Conservation (phyloP, 2,888 invertebrate genomes). For the Philaethria dido region DNA sequence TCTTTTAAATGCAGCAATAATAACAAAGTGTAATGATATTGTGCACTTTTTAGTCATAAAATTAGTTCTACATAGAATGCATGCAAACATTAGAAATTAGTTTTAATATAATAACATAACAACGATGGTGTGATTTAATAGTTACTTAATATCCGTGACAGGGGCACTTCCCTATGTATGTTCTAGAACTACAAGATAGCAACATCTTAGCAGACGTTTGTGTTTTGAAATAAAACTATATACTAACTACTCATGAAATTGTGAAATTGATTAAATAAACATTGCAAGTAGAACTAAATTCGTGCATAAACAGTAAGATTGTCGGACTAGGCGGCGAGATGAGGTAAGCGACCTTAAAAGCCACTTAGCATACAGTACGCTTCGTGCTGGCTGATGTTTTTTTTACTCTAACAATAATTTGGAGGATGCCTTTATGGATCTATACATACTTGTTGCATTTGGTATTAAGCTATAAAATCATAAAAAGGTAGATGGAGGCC, state of each 20-base stretch:
- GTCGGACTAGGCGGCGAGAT: constrained; percentile 63
- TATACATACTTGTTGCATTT: constrained; percentile 17
- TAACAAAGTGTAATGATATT: too few relatives aligned
- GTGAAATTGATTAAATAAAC: constrained; percentile 60
- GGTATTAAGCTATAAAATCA: neutral
- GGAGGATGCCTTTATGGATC: constrained; percentile 43
- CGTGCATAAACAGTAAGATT: constrained; percentile 64
- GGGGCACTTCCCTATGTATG: neutral
- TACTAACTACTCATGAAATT: constrained; percentile 7
- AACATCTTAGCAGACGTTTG: neutral
- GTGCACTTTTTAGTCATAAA: too few relatives aligned
- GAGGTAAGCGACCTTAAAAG: constrained; percentile 82
- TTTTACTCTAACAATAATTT: constrained; percentile 74
- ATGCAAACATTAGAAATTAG: too few relatives aligned
- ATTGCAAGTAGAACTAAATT: constrained; percentile 59
- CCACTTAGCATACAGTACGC: constrained; percentile 74
- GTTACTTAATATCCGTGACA: neutral
- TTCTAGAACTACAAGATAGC: neutral
- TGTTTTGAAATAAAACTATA: constrained; percentile 17
- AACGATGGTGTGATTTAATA: neutral
- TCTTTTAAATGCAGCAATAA: too few relatives aligned
- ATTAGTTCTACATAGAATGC: too few relatives aligned
- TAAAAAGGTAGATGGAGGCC: too few relatives aligned
- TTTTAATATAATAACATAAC: neutral
- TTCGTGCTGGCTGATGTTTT: constrained; percentile 67